phyloP scores from a whole-genome alignment of 1,140 invertebrate species.

The Asbolus verrucosus region DNA sequence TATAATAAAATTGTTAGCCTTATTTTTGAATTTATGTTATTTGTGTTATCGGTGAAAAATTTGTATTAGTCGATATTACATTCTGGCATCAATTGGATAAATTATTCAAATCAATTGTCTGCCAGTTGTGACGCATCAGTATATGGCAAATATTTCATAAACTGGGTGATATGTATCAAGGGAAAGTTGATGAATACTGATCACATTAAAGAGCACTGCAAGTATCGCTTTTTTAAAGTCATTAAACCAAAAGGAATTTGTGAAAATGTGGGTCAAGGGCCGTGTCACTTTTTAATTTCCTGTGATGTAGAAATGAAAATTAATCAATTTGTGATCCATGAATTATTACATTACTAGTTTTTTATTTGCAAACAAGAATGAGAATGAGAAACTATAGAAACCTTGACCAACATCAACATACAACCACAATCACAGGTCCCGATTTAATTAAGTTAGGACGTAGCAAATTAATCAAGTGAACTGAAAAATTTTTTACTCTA shows the following conservation, averaged over 20 bases:
- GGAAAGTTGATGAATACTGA: constrained; percentile 29
- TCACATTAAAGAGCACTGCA: not conserved
- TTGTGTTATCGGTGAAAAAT: constrained; percentile 7
- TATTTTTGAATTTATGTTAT: constrained; percentile 1
- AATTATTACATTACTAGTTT: no score
- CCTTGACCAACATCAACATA: not conserved
- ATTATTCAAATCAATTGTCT: constrained; percentile 21
- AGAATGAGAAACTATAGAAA: not conserved
- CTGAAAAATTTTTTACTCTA: constrained; percentile 5
- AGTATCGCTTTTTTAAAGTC: constrained; percentile 1
- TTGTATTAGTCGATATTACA: constrained; percentile 8
- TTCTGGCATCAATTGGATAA: not conserved
- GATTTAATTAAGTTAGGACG: not conserved
- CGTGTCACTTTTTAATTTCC: no score
- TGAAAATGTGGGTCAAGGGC: no score
- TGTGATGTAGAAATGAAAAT: no score
- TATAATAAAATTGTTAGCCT: not conserved
- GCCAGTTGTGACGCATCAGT: constrained; percentile 16
- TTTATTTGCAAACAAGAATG: not conserved
- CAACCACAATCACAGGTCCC: not conserved
- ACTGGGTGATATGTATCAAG: not conserved
- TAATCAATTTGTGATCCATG: no score
- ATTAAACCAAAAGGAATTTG: no score
- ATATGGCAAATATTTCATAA: constrained; percentile 18
- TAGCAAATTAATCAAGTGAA: not conserved